Evolutionary conservation across 2,113 vertebrate species (phyloP).

Genomic region (Cyphomyrus plagiostoma): DNA sequence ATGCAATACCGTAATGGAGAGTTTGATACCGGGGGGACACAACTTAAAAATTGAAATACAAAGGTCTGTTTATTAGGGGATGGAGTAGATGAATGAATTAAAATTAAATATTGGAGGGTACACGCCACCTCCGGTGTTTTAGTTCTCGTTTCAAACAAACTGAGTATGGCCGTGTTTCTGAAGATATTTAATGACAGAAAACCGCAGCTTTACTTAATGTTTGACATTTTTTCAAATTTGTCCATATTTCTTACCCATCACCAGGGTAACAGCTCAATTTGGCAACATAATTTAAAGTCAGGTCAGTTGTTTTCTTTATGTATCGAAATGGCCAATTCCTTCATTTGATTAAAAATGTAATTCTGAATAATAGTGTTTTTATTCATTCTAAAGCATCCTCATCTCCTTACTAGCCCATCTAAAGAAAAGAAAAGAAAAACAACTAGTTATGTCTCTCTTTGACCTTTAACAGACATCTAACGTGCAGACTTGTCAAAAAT

Average conservation of each 20-base stretch:
- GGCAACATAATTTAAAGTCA: background rate
- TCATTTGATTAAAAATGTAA: background rate
- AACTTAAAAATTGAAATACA: background rate
- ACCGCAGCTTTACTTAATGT: background rate
- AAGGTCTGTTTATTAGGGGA: background rate
- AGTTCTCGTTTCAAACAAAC: background rate
- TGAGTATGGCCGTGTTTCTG: background rate
- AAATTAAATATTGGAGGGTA: background rate
- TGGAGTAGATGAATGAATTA: background rate
- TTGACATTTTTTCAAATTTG: background rate
- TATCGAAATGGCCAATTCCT: background rate
- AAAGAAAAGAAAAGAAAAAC: slow-evolving; percentile 14
- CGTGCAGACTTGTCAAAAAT: slow-evolving; percentile 37
- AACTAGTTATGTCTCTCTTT: slow-evolving; percentile 35
- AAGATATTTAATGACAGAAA: background rate
- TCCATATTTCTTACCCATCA: background rate
- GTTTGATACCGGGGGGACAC: background rate
- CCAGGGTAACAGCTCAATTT: background rate
- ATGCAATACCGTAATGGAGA: background rate
- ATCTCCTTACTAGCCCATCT: background rate
- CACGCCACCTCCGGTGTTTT: background rate
- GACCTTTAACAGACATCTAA: slow-evolving; percentile 51
- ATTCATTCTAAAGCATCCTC: background rate
- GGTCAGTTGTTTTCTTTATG: background rate
- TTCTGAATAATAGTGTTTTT: background rate